Base-by-base conservation (phyloP, 2,888 invertebrate genomes). In the Drosophila mimica region DNA sequence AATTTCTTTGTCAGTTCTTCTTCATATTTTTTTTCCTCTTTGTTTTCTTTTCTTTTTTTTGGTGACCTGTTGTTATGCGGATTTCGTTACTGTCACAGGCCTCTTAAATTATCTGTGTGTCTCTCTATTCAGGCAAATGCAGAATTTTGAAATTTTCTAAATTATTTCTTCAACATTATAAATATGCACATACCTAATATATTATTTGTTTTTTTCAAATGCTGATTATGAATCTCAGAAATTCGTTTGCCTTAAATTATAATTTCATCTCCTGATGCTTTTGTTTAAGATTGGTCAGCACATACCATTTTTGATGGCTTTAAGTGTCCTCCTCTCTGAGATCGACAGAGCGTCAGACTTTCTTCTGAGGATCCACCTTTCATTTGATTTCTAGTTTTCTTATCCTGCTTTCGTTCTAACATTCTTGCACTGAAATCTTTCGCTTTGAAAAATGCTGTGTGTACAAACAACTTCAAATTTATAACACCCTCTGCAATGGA, bases 181-280 rank as follows among this genome's bases (percentile, higher is more conserved):
- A 77, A 76, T 68, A 65, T 76, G 73, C 77, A 73, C 68, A 77
- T 65, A 68, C 51, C 59, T 68, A 59, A 65, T 48, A 34, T 66
- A 31, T 25, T 4, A 36, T n/a, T n/a, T 43, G 49, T 33, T 56
- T 49, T 34, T 64, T 61, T 61, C 17, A 20, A 51, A 43, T 31
- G 9, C n/a, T 31, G 8, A 46, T 34, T 30, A 13, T 20, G 11
- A 15, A 25, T 61, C 36, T 31, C 25, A 31, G 52, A 11, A 36
- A 31, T 31, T 61, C 7, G 30, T 28, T 17, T 25, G n/a, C 13
- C 33, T 70, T 0, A 6, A 28, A 51, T 40, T 30, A 43, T 15
- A 30, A 11, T 46, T 25, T n/a, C 28, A 15, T 13, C 31, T 61
- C 30, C 17, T 20, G 9, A 54, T 54, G 6, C n/a, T 40, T 9